Conservation (phyloP, 1,140 invertebrate genomes). For the Paramacrobiotus metropolitanus region DNA sequence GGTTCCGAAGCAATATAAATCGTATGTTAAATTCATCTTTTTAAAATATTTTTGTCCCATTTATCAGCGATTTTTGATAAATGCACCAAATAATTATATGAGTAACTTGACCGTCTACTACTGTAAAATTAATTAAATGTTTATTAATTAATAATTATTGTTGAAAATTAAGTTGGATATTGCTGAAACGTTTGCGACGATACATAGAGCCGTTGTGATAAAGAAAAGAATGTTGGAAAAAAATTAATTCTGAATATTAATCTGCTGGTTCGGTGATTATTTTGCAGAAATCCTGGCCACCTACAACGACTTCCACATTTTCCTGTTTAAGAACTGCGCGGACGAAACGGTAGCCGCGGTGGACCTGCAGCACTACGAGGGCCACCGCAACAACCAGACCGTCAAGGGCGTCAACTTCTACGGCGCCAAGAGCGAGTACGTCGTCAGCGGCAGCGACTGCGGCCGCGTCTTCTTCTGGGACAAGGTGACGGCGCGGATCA, state of each 20-base stretch:
- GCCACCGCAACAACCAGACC: slow-evolving; percentile 30
- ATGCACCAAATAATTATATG: too few relatives aligned
- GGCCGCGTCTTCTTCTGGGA: slow-evolving; percentile 88
- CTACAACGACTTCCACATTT: slow-evolving; percentile 81
- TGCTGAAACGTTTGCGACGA: too few relatives aligned
- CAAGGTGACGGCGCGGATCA: slow-evolving; percentile 56
- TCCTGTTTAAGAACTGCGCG: slow-evolving; percentile 49
- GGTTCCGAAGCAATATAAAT: too few relatives aligned
- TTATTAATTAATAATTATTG: not conserved
- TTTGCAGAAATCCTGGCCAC: slow-evolving; percentile 57
- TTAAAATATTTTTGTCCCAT: not conserved
- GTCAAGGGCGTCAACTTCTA: slow-evolving; percentile 87
- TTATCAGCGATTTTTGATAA: too few relatives aligned
- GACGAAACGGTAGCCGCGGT: slow-evolving; percentile 37
- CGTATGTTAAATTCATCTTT: too few relatives aligned
- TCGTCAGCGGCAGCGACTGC: slow-evolving; percentile 81
- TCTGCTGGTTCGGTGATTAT: too few relatives aligned
- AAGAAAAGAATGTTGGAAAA: too few relatives aligned
- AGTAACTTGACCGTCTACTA: too few relatives aligned
- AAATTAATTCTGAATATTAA: too few relatives aligned
- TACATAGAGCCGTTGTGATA: too few relatives aligned
- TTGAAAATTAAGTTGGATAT: too few relatives aligned
- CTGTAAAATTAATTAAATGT: not conserved
- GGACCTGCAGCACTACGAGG: slow-evolving; percentile 27
- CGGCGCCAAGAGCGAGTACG: slow-evolving; percentile 63